Percentiles rank a stretch among this genome's conserved stretches.
These are phyloP conservation scores for Nephrotoma appendiculata DNA, from an alignment of 2,888 invertebrate genomes.

Conservation along the genomic window DNA sequence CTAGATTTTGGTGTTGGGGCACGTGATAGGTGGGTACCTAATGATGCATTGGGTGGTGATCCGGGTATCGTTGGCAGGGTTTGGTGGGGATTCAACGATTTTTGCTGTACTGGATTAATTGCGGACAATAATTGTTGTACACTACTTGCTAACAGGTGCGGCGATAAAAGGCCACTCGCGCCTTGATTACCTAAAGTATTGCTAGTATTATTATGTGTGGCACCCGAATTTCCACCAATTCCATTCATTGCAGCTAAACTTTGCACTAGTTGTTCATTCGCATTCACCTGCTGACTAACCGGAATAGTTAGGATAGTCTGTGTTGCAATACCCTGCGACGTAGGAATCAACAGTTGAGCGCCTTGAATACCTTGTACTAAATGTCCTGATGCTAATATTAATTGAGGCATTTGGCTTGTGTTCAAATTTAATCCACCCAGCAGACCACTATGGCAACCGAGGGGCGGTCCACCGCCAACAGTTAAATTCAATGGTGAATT, in stretches of 20 bases:
- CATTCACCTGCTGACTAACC: constrained; percentile 69
- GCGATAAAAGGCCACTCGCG: constrained; percentile 35
- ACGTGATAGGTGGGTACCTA: not conserved
- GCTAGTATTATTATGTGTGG: constrained; percentile 39
- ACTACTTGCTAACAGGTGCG: constrained; percentile 59
- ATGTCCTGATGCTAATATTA: constrained; percentile 82
- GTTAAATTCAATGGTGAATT: constrained; percentile 74
- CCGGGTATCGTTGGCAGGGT: constrained; percentile 12
- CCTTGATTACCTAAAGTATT: constrained; percentile 55
- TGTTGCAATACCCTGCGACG: constrained; percentile 87
- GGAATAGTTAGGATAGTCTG: constrained; percentile 94
- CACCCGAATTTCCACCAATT: constrained; percentile 9
- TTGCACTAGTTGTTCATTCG: constrained; percentile 40
- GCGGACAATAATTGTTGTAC: constrained; percentile 63
- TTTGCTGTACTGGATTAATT: constrained; percentile 44
- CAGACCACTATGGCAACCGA: constrained; percentile 23
- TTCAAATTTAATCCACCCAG: constrained; percentile 10
- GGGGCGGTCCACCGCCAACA: constrained; percentile 39
- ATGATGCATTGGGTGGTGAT: not conserved
- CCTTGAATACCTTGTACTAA: constrained; percentile 87
- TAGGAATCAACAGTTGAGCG: constrained; percentile 87
- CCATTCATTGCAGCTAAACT: constrained; percentile 21
- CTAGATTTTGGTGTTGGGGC: constrained; percentile 10
- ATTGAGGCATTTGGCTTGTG: constrained; percentile 59
- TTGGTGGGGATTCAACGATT: constrained; percentile 18